Base-by-base conservation (phyloP, 2,797 vertebrate species). In the Falco cherrug region DNA sequence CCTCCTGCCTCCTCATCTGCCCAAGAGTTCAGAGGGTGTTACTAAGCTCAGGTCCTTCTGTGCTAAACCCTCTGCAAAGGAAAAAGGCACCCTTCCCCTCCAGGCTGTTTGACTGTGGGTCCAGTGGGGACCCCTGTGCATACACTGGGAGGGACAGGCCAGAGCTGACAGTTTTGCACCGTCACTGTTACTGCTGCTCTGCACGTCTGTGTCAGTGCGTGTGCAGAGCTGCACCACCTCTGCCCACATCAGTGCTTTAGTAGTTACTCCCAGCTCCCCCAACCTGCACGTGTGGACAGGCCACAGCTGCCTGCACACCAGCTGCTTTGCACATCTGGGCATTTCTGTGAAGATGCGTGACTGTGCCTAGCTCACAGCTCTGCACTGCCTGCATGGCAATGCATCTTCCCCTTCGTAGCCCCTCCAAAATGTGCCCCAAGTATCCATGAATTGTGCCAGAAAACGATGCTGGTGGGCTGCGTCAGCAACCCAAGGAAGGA, bases 291-390 rank as follows among this genome's bases (percentile, higher is more conserved):
- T 15, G 25, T 51, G 37, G 26, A 28, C n/a, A 28, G 71, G 56
- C 59, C 10, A 4, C 93, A 95, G 84, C 78, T 89, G 84, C 64
- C 76, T 80, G 89, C 54, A 41, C 57, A 16, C 79, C 76, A 83
- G 85, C 79, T 93, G 69, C 88, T 95, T 65, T 86, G 80, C 88
- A 93, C 85, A 92, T 93, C 92, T 87, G 90, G 78, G 20, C 26
- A 77, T 59, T 87, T 89, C 68, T 94, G 60, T 81, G 89, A 92
- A 80, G 77, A 59, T 2, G 48, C 0, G 0, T 37, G 86, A 70
- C 83, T 48, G 35, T 60, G 81, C 80, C 70, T 59, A 76, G 43
- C 86, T 73, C 0, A 0, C 65, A 91, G 77, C 33, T 76, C 65
- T 0, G 0, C 0, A 4, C 87, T 90, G 82, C 77, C 76, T 71